Evolutionary conservation across 2,797 vertebrate genomes (phyloP), one percentile per base, ranked within the genome.

Genomic region (Potorous gilbertii): DNA sequence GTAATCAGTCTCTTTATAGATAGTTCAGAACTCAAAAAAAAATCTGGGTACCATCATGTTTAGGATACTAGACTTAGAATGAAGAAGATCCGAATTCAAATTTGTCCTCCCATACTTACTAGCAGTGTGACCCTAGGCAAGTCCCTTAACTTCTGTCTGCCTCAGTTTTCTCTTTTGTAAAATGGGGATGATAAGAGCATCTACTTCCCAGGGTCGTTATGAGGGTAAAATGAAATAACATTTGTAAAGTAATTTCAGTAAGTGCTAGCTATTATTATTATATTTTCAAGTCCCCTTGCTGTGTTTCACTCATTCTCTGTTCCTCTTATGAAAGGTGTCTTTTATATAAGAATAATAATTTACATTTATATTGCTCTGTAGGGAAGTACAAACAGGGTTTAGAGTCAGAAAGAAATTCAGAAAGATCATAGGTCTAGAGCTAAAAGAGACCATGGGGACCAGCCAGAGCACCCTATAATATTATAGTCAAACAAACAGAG

Each of bases 1-100:
- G 74, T 16, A 96, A 92, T 89, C 31, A 59, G 14, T 52, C 31
- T 94, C 93, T 95, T 27, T 24, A 81, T 40, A 46, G 74, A 81
- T 46, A 27, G 21, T 40, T 46, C 40, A 46, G 46, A 81, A 81
- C 6, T 46, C 13, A 66, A 81, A 46, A 24, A n/a, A 74, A 46
- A 3, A 81, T 24, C 74, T 81, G 40, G 40, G 21, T 24, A 46
- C 2, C 46, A 81, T 21, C 46, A 40, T 21, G 40, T 81, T 27
- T 46, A 46, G 18, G 40, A 46, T 21, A 46, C 2, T 24, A 2
- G n/a, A 74, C 16, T 12, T 40, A 18, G 66, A 74, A 74, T 74
- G n/a, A 21, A 74, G n/a, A 74, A 74, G 5, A 74, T 40, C 9
- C 27, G 21, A 46, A 1, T 81, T 81, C 18, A 81, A 46, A 81